phyloP scores from a whole-genome alignment of 2,113 vertebrate genomes.

The Bubo blakistoni region DNA sequence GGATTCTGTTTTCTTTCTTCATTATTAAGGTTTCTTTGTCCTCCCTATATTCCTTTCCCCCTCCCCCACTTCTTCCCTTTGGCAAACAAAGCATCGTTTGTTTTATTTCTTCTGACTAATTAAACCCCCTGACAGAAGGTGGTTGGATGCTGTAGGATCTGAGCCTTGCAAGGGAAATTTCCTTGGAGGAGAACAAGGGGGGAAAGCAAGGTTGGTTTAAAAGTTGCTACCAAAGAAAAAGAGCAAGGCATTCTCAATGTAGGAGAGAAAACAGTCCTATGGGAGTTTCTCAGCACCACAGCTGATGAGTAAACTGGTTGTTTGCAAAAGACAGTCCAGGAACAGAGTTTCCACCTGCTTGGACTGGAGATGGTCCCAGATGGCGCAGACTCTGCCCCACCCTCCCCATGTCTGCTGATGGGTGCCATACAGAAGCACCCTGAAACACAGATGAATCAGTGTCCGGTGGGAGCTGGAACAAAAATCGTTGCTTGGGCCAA shows the following conservation, averaged over 20 bases:
- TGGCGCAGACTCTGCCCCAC: background rate
- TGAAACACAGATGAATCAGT: background rate
- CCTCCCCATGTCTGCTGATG: background rate
- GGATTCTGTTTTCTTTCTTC: background rate
- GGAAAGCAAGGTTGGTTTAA: background rate
- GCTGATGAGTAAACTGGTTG: background rate
- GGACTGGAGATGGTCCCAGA: background rate
- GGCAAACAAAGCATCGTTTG: background rate
- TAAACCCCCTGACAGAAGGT: conserved; percentile 36
- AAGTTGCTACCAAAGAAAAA: background rate
- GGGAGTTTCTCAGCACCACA: background rate
- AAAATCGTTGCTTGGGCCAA: background rate
- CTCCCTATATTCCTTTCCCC: background rate
- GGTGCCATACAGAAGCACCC: background rate
- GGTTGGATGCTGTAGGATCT: background rate
- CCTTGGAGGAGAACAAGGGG: background rate
- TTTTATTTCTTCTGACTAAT: conserved; percentile 30
- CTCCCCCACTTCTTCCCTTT: background rate
- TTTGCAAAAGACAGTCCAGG: background rate
- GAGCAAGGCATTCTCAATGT: background rate
- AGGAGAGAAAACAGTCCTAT: background rate
- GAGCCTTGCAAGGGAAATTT: background rate
- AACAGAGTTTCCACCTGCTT: background rate
- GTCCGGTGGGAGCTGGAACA: background rate
- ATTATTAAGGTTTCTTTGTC: background rate